Conservation (phyloP, 2,888 invertebrate genomes). For the Lithophane leautieri region DNA sequence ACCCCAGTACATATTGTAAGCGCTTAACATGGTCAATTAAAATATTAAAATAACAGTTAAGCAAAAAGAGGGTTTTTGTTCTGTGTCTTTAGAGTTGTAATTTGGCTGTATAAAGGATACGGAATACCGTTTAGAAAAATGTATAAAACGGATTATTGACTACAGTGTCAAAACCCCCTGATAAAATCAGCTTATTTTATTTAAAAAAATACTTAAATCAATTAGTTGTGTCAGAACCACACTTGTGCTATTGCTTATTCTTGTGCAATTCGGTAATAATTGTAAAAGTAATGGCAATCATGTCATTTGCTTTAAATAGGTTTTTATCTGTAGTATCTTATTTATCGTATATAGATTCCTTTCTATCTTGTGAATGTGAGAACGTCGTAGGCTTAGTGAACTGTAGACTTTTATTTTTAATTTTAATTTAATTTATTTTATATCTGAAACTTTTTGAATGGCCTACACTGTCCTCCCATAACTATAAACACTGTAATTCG, state of each 20-base stretch:
- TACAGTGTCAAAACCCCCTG: not conserved
- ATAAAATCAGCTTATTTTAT: not conserved
- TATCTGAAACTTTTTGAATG: too few relatives aligned
- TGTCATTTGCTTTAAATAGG: too few relatives aligned
- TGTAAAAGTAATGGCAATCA: too few relatives aligned
- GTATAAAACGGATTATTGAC: not conserved
- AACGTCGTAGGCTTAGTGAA: too few relatives aligned
- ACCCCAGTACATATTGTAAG: not conserved
- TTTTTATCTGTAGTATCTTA: too few relatives aligned
- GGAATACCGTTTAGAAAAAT: not conserved
- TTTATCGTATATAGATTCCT: too few relatives aligned
- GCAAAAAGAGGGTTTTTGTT: not conserved
- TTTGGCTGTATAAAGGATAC: not conserved
- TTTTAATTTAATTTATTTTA: too few relatives aligned
- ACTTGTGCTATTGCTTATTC: not conserved
- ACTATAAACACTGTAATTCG: too few relatives aligned
- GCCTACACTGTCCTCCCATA: too few relatives aligned
- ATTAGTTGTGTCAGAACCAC: not conserved
- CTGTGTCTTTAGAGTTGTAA: not conserved
- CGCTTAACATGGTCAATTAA: slow-evolving; percentile 1
- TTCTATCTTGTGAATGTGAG: too few relatives aligned
- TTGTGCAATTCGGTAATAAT: not conserved
- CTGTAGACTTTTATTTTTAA: too few relatives aligned
- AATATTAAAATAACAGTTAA: not conserved
- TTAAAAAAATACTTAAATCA: not conserved